Base-by-base conservation (phyloP, 2,888 invertebrate species). In the Ditula angustiorana region DNA sequence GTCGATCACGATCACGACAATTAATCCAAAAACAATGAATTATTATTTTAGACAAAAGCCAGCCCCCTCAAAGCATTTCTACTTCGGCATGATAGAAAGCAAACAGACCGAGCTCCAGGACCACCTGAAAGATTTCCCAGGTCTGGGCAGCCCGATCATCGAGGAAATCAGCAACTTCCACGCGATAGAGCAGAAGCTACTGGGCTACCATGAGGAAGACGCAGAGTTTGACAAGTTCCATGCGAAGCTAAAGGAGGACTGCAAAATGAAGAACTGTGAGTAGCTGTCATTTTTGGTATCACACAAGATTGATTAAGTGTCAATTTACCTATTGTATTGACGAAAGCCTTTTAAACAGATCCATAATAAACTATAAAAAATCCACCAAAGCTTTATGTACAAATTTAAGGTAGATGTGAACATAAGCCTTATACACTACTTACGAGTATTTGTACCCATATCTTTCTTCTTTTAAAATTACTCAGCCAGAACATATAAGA, bases 71-170 rank as follows among this genome's bases (percentile, higher is more conserved):
- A 92, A 92, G 59, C 92, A 92, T 62, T 97, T 97, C 84, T 97
- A 97, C 86, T 97, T 97, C 78, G 96, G 97, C 35, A 96, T 97
- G 96, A 95, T 95, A 69, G 94, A 94, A 71, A 88, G 86, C 70
- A 87, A 88, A 52, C 88, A 88, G 53, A 73, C 83, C 0, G 81
- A 83, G 49, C 71, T 79, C 0, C 77, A 82, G 26, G 88, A 92
- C 33, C 84, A 88, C 61, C 70, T 89, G 2, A 92, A 88, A 60
- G 92, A 92, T 71, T 92, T 92, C 72, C 91, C 91, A 0, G 92
- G 92, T 0, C 75, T 92, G 1, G 92, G 92, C 4, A 88, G 88
- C 59, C 92, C 92, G 2, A 90, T 92, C 65, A 90, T 92, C 24
- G 90, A 91, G 64, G 91, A 92, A 71, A 84, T 91, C 60, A 86